phyloP scores from a whole-genome alignment of 1,140 invertebrate genomes.

The Eriosoma lanigerum region DNA sequence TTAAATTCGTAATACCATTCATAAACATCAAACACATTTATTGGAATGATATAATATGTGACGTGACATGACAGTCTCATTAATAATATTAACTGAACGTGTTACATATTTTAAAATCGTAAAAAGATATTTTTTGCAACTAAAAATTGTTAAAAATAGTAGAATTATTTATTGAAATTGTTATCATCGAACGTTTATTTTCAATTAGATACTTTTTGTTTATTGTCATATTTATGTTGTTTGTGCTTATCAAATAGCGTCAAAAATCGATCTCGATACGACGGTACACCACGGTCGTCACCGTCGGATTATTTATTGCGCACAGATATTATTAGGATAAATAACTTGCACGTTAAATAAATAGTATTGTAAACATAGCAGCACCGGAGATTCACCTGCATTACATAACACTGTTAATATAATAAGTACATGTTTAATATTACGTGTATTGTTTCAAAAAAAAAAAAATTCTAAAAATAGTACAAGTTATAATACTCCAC shows the following conservation, averaged over 20 bases:
- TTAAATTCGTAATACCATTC: too few relatives aligned
- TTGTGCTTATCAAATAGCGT: neutral
- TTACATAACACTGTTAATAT: neutral
- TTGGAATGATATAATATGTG: too few relatives aligned
- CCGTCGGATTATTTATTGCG: neutral
- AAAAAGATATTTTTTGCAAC: too few relatives aligned
- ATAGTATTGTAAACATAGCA: neutral
- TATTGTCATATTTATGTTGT: neutral
- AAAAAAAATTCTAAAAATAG: neutral
- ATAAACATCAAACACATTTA: too few relatives aligned
- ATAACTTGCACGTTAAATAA: constrained; percentile 23
- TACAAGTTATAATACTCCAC: neutral
- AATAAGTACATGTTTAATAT: neutral
- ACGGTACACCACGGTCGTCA: neutral
- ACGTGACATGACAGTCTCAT: too few relatives aligned
- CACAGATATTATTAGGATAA: constrained; percentile 21
- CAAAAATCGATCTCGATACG: neutral
- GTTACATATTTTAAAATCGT: too few relatives aligned
- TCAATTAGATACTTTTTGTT: neutral
- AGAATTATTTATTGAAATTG: too few relatives aligned
- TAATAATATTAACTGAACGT: too few relatives aligned
- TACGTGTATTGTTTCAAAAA: constrained; percentile 19
- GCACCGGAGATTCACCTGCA: neutral
- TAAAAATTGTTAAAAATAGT: too few relatives aligned
- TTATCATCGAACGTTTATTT: neutral